These are phyloP conservation scores for Hippocampus barbouri DNA, from an alignment of 2,113 vertebrate genomes.

Conservation along the genomic window DNA sequence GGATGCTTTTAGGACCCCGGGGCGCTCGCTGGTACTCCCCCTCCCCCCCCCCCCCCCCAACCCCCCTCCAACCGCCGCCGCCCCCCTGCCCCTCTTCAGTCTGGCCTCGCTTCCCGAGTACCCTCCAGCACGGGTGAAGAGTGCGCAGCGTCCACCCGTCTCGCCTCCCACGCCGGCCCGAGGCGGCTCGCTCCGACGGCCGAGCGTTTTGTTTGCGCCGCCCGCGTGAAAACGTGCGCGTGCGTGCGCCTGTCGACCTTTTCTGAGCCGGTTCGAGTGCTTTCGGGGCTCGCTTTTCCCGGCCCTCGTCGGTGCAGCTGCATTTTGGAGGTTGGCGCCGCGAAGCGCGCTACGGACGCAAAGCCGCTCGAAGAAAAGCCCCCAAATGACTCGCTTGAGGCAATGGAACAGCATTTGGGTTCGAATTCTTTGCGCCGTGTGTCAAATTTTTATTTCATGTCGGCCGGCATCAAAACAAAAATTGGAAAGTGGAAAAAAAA, in stretches of 20 bases:
- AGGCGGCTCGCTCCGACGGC: constrained; percentile 35
- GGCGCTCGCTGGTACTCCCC: constrained; percentile 3
- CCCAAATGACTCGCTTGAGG: too few species aligned
- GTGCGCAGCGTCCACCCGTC: constrained; percentile 60
- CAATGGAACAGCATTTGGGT: too few species aligned
- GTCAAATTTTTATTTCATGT: too few species aligned
- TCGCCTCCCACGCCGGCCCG: constrained; percentile 52
- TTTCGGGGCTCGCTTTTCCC: not conserved
- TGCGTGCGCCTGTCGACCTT: not conserved
- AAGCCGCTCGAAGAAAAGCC: too few species aligned
- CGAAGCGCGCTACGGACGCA: too few species aligned
- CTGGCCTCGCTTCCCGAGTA: constrained; percentile 40
- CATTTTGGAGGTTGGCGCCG: too few species aligned
- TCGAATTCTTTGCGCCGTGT: too few species aligned
- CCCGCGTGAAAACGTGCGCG: constrained; percentile 28
- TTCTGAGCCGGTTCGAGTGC: not conserved
- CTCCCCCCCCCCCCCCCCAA: not conserved
- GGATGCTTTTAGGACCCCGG: constrained; percentile 12
- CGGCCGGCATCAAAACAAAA: too few species aligned
- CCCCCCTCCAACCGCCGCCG: not conserved
- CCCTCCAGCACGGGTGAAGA: constrained; percentile 58
- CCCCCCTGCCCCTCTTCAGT: constrained; percentile 6
- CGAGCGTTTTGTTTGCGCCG: constrained; percentile 54
- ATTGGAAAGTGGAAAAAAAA: too few species aligned
- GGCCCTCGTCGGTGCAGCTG: not conserved